These are phyloP conservation scores for Galago senegalensis DNA, from an alignment of 2,797 vertebrate genomes.

Conservation along the genomic window DNA sequence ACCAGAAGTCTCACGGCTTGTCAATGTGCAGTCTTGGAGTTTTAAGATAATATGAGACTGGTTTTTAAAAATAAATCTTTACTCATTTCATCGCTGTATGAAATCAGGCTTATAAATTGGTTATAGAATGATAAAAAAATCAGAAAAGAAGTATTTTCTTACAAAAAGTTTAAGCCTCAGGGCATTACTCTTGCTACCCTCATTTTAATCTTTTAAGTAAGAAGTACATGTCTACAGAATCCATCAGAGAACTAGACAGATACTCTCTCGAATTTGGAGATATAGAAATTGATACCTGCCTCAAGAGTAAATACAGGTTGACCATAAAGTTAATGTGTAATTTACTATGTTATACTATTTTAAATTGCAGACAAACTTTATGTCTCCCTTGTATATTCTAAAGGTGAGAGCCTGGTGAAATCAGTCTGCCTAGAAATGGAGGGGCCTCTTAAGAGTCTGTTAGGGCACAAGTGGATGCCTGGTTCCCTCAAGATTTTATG, in stretches of 20 bases:
- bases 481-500: background rate
- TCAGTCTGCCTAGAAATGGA: background rate
- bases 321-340: no score
- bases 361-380: no score
- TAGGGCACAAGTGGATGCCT: background rate
- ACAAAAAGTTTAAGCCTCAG: background rate
- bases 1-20: background rate
- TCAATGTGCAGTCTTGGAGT: background rate
- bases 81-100: background rate
- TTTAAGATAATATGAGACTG: background rate
- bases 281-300: background rate
- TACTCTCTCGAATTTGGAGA: background rate
- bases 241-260: background rate
- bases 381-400: background rate
- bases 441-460: background rate
- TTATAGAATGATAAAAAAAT: background rate
- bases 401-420: background rate
- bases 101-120: background rate
- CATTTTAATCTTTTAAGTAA: constrained; percentile 4
- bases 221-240: background rate
- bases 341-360: no score
- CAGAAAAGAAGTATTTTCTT: background rate
- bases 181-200: background rate
- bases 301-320: background rate
- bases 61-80: background rate